These are phyloP conservation scores for Pyrrhia umbra DNA, from an alignment of 2,888 invertebrate species.

Conservation along the genomic window DNA sequence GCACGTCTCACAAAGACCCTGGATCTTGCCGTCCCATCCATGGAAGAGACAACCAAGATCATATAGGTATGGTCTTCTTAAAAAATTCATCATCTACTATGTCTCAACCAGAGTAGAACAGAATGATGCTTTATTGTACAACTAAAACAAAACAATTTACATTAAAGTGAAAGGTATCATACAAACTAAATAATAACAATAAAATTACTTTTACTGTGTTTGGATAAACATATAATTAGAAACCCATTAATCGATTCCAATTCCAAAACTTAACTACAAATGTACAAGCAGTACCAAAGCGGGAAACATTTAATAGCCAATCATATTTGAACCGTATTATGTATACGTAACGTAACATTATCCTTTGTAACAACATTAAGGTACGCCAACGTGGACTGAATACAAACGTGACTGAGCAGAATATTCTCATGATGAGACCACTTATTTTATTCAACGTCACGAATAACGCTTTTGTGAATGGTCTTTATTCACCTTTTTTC, in stretches of 20 bases:
- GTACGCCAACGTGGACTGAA: slow-evolving; percentile 23
- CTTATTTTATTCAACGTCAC: slow-evolving; percentile 41
- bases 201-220: background rate
- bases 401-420: slow-evolving; percentile 17
- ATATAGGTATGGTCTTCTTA: too few species aligned
- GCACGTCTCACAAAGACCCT: too few species aligned
- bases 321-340: slow-evolving; percentile 14
- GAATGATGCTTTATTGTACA: too few species aligned
- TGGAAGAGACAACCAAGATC: too few species aligned
- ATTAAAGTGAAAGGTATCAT: too few species aligned
- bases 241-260: background rate
- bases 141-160: too few species aligned
- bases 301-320: slow-evolving; percentile 4
- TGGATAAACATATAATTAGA: slow-evolving; percentile 1
- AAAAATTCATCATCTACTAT: too few species aligned
- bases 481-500: slow-evolving; percentile 14
- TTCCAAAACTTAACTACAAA: background rate
- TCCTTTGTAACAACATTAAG: slow-evolving; percentile 15
- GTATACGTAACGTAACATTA: slow-evolving; percentile 15
- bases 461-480: slow-evolving; percentile 26
- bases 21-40: too few species aligned
- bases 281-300: background rate
- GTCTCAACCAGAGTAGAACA: too few species aligned
- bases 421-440: slow-evolving; percentile 34
- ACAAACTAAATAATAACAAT: background rate